These are phyloP conservation scores for Schlechtendalia chinensis DNA, from an alignment of 1,140 invertebrate species.

Conservation along the genomic window DNA sequence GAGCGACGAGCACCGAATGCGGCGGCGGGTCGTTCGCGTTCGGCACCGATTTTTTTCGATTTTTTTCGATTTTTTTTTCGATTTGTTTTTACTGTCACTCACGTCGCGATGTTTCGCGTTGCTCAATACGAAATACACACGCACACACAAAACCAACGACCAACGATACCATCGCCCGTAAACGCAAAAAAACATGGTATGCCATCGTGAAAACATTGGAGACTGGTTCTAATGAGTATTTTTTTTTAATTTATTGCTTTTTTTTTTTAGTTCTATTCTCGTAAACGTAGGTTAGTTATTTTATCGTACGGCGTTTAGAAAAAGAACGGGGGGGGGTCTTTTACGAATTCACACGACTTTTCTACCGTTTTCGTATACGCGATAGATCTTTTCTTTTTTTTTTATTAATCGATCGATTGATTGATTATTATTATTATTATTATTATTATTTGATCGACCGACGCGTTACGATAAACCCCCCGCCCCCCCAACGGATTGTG, in stretches of 20 bases:
- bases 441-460: no score
- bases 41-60: no score
- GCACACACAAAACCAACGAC: no score
- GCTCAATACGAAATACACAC: constrained; percentile 41
- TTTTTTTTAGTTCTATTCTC: constrained; percentile 44
- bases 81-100: constrained; percentile 25
- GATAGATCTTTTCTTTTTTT: no score
- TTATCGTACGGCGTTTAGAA: constrained; percentile 31
- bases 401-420: no score
- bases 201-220: constrained; percentile 49
- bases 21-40: no score
- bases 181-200: constrained; percentile 40
- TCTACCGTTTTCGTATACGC: neutral
- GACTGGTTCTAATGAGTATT: constrained; percentile 50
- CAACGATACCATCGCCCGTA: constrained; percentile 27
- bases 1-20: constrained; percentile 42
- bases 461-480: no score
- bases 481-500: no score
- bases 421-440: no score
- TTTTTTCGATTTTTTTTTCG: constrained; percentile 10
- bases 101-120: constrained; percentile 15
- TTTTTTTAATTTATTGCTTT: constrained; percentile 48
- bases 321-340: neutral
- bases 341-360: neutral
- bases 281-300: constrained; percentile 39